phyloP scores from a whole-genome alignment of 1,140 invertebrate genomes.

The Halictus rubicundus region DNA sequence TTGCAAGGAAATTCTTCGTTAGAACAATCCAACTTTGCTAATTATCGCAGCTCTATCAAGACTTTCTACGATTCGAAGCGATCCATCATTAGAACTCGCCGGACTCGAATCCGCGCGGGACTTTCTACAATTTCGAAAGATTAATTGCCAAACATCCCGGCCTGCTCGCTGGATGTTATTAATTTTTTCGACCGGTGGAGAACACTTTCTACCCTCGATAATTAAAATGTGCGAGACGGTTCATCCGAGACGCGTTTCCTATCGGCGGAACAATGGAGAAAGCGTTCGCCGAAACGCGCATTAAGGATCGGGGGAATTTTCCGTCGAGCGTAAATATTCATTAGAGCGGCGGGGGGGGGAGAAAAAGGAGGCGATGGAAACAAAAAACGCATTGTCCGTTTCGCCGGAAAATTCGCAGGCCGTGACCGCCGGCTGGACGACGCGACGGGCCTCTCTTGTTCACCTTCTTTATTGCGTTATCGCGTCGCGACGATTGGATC shows the following conservation, averaged over 20 bases:
- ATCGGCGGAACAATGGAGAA: conserved; percentile 1
- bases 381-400: background rate
- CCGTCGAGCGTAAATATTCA: background rate
- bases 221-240: background rate
- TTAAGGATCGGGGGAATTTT: background rate
- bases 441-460: background rate
- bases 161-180: background rate
- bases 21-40: too few relatives aligned
- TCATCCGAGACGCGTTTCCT: background rate
- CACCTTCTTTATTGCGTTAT: conserved; percentile 20
- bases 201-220: background rate
- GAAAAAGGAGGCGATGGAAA: background rate
- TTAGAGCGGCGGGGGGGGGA: background rate
- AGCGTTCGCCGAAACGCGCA: background rate
- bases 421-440: background rate
- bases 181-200: too few relatives aligned
- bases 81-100: too few relatives aligned
- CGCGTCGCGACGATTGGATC: background rate
- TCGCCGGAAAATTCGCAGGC: background rate
- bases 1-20: too few relatives aligned
- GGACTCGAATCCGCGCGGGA: too few relatives aligned
- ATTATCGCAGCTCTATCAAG: too few relatives aligned
- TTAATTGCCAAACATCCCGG: too few relatives aligned
- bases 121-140: too few relatives aligned
- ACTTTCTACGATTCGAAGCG: too few relatives aligned